A percentile compares a stretch with the other conserved stretches of the same genome.
Conservation (phyloP, 2,888 invertebrate genomes). For the Microchrysa polita region DNA sequence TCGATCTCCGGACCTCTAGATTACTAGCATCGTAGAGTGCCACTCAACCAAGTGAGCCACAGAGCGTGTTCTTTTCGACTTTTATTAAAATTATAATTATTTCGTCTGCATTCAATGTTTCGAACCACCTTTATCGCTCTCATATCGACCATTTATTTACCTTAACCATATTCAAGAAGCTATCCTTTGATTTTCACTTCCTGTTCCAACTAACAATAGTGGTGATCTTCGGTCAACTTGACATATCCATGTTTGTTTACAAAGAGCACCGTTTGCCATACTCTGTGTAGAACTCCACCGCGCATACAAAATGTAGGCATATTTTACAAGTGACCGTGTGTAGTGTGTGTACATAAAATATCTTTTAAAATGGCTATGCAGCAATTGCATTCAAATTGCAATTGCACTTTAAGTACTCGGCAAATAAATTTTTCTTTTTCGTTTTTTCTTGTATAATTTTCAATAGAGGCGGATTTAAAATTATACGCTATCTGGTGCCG, state of each 20-base stretch:
- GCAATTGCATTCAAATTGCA: slow-evolving; percentile 11
- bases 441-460: not conserved
- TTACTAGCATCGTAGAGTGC: too few relatives aligned
- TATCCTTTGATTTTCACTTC: slow-evolving; percentile 4
- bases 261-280: too few relatives aligned
- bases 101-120: too few relatives aligned
- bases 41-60: too few relatives aligned
- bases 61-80: too few relatives aligned
- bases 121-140: not conserved
- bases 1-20: too few relatives aligned
- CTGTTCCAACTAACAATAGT: not conserved
- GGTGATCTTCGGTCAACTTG: not conserved
- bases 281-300: too few relatives aligned
- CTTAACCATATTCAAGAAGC: not conserved
- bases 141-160: not conserved
- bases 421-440: not conserved
- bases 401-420: not conserved
- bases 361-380: slow-evolving; percentile 2
- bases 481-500: too few relatives aligned
- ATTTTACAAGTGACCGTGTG: not conserved
- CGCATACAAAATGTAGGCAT: too few relatives aligned
- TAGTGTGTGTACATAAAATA: not conserved
- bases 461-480: not conserved
- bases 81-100: too few relatives aligned
- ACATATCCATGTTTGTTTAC: too few relatives aligned